Conservation (phyloP, 2,797 vertebrate genomes). For the Vultur gryphus region DNA sequence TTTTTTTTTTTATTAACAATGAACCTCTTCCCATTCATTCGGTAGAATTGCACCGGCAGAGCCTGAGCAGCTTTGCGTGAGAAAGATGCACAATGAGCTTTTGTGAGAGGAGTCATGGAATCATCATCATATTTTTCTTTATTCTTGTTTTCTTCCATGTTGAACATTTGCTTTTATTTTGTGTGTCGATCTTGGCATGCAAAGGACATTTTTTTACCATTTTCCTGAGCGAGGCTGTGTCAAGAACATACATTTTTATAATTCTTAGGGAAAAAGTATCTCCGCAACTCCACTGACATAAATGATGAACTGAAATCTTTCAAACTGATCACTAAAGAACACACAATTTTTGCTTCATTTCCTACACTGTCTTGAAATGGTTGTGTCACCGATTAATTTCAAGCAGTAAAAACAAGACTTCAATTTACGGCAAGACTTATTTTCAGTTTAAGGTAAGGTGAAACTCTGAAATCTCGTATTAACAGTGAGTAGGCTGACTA, state of each 20-base stretch:
- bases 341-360: background rate
- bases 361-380: background rate
- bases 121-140: background rate
- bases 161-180: background rate
- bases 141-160: background rate
- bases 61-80: background rate
- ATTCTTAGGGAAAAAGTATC: background rate
- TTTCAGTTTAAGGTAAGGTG: background rate
- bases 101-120: background rate
- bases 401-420: background rate
- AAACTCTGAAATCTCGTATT: background rate
- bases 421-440: background rate
- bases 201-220: background rate
- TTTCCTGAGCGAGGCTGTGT: background rate
- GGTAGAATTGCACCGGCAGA: background rate
- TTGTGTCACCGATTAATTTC: background rate
- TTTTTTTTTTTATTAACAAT: background rate
- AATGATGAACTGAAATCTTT: background rate
- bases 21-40: background rate
- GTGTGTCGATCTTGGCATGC: background rate
- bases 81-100: background rate
- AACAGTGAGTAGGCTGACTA: background rate
- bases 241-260: background rate
- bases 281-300: background rate
- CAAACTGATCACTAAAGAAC: background rate